Evolutionary conservation across 92 coral and sea anemone genomes (phyloP).

Genomic region (Scolanthus callimorphus): DNA sequence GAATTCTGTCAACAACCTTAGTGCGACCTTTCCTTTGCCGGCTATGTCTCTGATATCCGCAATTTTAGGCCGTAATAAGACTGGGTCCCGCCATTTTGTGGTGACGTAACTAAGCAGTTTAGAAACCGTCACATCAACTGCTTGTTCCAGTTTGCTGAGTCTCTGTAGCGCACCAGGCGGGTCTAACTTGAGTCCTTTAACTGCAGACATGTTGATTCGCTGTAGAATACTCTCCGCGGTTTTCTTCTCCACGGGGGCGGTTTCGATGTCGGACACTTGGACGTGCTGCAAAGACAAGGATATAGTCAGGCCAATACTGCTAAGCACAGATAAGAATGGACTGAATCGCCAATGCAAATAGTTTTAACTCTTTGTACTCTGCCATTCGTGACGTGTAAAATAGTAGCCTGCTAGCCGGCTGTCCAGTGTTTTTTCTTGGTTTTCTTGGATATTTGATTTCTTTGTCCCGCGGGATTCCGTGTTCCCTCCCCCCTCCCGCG

Average conservation of each 20-base stretch:
- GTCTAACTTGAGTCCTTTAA: constrained; percentile 70
- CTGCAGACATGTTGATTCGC: constrained; percentile 92
- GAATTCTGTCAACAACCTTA: constrained; percentile 88
- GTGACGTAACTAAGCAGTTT: constrained; percentile 90
- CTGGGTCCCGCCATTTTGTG: constrained; percentile 82
- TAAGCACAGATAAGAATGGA: background rate
- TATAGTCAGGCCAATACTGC: background rate
- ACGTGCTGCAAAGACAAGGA: constrained; percentile 24
- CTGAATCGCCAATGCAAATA: background rate
- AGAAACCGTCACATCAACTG: constrained; percentile 76
- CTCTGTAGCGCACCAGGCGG: constrained; percentile 69
- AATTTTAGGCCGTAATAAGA: constrained; percentile 56
- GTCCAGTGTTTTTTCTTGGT: too few relatives aligned
- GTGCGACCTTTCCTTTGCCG: constrained; percentile 91
- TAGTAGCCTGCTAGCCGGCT: too few relatives aligned
- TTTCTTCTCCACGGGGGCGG: constrained; percentile 30
- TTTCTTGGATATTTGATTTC: too few relatives aligned
- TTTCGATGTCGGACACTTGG: constrained; percentile 5
- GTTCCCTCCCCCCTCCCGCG: too few relatives aligned
- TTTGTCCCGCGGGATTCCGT: too few relatives aligned
- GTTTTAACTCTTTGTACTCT: background rate
- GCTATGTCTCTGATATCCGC: constrained; percentile 90
- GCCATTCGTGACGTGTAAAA: too few relatives aligned
- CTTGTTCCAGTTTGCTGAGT: constrained; percentile 87
- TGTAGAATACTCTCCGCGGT: constrained; percentile 72